These are phyloP conservation scores for Drosophila barbarae DNA, from an alignment of 2,888 invertebrate species.

Conservation along the genomic window DNA sequence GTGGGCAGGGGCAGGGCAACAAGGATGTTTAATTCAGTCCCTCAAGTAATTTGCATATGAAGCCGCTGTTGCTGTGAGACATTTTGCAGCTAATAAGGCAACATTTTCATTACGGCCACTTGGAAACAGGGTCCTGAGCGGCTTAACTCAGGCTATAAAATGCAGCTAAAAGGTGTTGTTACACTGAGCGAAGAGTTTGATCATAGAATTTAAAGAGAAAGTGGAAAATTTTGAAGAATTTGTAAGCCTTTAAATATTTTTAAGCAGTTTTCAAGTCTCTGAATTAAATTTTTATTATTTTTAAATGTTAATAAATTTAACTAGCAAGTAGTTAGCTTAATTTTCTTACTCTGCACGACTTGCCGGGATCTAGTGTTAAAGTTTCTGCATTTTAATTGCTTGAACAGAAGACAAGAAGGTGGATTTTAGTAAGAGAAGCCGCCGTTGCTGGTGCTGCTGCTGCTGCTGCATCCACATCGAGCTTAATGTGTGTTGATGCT, in stretches of 20 bases:
- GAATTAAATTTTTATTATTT: not conserved
- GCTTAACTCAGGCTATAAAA: conserved; percentile 48
- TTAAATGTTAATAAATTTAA: not conserved
- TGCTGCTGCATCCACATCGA: conserved; percentile 14
- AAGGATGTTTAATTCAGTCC: conserved; percentile 11
- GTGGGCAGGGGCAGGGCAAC: not conserved
- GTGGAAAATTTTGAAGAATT: not conserved
- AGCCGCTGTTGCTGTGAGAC: conserved; percentile 23
- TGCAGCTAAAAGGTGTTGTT: conserved; percentile 31
- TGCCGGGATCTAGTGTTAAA: conserved; percentile 17
- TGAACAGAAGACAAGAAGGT: conserved; percentile 37
- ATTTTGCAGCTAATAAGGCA: conserved; percentile 67
- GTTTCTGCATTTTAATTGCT: conserved; percentile 70
- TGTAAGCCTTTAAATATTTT: not conserved
- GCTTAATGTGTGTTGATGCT: conserved; percentile 44
- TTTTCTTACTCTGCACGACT: conserved; percentile 1
- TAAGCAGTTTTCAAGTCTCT: no score
- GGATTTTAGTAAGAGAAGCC: conserved; percentile 16
- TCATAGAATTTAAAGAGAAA: no score
- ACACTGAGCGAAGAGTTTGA: not conserved
- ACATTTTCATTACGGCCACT: conserved; percentile 50
- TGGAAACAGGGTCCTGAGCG: conserved; percentile 18
- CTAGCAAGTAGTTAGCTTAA: not conserved
- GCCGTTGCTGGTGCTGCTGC: conserved; percentile 1
- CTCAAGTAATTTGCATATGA: conserved; percentile 42